Conservation (phyloP, 2,113 vertebrate species). For the Gavialis gangeticus region DNA sequence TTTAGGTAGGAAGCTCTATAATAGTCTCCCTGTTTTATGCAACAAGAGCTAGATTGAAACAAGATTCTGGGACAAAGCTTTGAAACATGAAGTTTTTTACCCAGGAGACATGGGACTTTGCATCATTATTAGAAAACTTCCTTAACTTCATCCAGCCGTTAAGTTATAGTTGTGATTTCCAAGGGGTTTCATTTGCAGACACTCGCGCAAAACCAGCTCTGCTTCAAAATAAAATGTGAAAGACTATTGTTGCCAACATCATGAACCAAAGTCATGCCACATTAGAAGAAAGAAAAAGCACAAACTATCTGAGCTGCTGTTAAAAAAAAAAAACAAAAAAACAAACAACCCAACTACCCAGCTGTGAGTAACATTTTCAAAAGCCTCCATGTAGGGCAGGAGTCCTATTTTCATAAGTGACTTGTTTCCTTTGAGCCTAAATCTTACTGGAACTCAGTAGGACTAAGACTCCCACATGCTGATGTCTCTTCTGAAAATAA, state of each 20-base stretch:
- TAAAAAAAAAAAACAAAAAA: not conserved
- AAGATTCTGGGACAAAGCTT: not conserved
- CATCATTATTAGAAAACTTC: not conserved
- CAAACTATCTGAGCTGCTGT: not conserved
- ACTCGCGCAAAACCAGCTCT: not conserved
- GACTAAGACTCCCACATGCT: not conserved
- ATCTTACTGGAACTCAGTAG: not conserved
- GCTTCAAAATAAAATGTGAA: not conserved
- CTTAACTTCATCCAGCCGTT: not conserved
- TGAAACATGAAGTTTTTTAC: not conserved
- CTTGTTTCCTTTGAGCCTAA: not conserved
- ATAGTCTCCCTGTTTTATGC: not conserved
- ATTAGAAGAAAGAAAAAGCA: not conserved
- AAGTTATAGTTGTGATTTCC: not conserved
- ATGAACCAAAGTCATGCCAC: not conserved
- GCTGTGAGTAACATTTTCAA: not conserved
- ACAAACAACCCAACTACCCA: too few relatives aligned
- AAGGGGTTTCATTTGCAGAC: not conserved
- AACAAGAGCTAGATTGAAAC: not conserved
- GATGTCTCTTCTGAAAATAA: conserved; percentile 12
- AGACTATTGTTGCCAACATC: not conserved
- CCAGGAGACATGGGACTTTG: not conserved
- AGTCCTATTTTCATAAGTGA: not conserved
- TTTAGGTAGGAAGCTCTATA: accelerated
- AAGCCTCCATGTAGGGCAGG: not conserved